Evolutionary conservation across 2,113 vertebrate genomes (phyloP).

Genomic region (Cinclus cinclus): DNA sequence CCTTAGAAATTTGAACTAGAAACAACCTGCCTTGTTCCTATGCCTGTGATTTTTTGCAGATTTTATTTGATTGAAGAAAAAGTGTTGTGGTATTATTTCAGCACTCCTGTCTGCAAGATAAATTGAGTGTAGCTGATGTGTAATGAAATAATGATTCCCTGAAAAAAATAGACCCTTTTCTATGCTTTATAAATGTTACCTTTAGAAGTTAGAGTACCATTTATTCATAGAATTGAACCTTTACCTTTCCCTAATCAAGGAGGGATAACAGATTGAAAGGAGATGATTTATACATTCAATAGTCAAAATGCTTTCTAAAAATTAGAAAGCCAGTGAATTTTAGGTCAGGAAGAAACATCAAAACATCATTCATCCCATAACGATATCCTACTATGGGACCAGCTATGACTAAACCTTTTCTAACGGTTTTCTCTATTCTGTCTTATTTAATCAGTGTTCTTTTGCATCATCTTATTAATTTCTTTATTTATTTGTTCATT

Average conservation of each 20-base stretch:
- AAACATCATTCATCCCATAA: not conserved
- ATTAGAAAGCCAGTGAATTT: not conserved
- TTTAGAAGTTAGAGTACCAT: not conserved
- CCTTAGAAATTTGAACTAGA: not conserved
- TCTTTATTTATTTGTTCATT: not conserved
- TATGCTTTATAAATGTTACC: not conserved
- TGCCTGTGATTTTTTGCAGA: rapidly evolving
- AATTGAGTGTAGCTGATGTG: not conserved
- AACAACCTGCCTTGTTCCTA: not conserved
- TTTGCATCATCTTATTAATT: not conserved
- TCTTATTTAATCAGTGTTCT: not conserved
- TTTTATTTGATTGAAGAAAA: not conserved
- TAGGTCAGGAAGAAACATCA: not conserved
- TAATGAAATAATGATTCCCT: not conserved
- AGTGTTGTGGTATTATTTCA: not conserved
- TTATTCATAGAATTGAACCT: not conserved
- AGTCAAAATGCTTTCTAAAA: not conserved
- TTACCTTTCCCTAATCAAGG: not conserved
- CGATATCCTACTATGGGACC: not conserved
- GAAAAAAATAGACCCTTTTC: not conserved
- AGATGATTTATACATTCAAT: not conserved
- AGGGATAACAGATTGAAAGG: not conserved
- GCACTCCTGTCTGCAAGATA: not conserved
- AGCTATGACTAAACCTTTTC: not conserved
- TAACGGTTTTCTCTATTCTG: not conserved